Conservation (phyloP, 2,888 invertebrate species). For the Sicus ferrugineus region DNA sequence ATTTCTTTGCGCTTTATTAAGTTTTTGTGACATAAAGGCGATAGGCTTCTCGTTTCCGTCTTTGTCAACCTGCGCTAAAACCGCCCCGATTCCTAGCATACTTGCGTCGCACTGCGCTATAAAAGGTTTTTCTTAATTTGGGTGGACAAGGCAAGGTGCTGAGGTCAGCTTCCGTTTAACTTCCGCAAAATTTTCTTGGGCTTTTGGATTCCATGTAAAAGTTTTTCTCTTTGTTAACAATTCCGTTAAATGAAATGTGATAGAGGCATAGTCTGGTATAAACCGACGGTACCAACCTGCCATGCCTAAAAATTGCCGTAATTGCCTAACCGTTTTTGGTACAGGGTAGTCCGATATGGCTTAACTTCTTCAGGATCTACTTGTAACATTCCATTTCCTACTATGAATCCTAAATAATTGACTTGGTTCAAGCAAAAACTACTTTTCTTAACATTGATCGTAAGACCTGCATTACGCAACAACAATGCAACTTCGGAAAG, state of each 20-base stretch:
- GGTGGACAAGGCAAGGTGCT: constrained; percentile 33
- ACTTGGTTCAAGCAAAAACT: not conserved
- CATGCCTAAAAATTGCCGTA: constrained; percentile 20
- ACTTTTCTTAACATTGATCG: not conserved
- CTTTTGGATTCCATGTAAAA: constrained; percentile 5
- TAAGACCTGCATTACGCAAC: constrained; percentile 12
- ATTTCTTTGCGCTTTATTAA: constrained; percentile 17
- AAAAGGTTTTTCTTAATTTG: constrained; percentile 34
- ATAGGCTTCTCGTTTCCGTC: not conserved
- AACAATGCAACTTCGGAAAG: not conserved
- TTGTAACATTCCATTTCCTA: constrained; percentile 8
- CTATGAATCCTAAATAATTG: constrained; percentile 14
- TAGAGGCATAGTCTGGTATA: constrained; percentile 13
- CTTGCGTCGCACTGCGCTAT: constrained; percentile 33
- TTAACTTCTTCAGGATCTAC: constrained; percentile 20
- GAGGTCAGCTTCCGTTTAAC: constrained; percentile 25
- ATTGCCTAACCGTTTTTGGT: constrained; percentile 21
- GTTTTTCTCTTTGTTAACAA: not conserved
- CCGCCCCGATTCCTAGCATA: constrained; percentile 22
- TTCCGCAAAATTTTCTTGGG: constrained; percentile 11
- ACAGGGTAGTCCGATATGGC: constrained; percentile 20
- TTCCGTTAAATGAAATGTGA: constrained; percentile 13
- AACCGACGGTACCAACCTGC: constrained; percentile 24
- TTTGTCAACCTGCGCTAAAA: not conserved
- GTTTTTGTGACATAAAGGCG: constrained; percentile 11